phyloP scores from a whole-genome alignment of 2,797 vertebrate species.

The Lagorchestes hirsutus region DNA sequence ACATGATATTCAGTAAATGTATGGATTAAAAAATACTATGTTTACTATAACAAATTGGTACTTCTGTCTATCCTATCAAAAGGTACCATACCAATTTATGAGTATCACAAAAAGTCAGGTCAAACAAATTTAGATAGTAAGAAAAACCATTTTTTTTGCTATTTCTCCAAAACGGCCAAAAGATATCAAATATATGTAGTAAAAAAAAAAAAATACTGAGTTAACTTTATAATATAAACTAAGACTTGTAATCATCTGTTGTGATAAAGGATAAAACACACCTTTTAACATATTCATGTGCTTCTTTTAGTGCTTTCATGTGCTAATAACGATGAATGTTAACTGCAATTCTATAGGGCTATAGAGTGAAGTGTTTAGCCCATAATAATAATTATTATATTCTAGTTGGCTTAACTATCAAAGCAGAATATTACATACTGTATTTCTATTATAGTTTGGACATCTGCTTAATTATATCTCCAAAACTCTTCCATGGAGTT shows the following conservation, averaged over 20 bases:
- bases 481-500: neutral
- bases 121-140: neutral
- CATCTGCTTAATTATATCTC: neutral
- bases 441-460: neutral
- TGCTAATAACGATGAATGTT: neutral
- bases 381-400: neutral
- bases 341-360: neutral
- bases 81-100: neutral
- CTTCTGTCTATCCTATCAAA: neutral
- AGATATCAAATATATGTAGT: neutral
- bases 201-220: neutral
- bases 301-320: neutral
- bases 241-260: neutral
- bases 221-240: neutral
- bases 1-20: neutral
- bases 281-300: neutral
- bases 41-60: neutral
- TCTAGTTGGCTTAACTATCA: neutral
- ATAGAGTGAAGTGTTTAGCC: neutral
- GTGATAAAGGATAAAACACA: neutral
- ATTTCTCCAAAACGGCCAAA: neutral
- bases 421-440: neutral
- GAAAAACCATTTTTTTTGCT: neutral
- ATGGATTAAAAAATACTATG: neutral
- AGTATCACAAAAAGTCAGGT: neutral